Base-by-base conservation (phyloP, 2,888 invertebrate genomes). In the Drosophila mimetica region DNA sequence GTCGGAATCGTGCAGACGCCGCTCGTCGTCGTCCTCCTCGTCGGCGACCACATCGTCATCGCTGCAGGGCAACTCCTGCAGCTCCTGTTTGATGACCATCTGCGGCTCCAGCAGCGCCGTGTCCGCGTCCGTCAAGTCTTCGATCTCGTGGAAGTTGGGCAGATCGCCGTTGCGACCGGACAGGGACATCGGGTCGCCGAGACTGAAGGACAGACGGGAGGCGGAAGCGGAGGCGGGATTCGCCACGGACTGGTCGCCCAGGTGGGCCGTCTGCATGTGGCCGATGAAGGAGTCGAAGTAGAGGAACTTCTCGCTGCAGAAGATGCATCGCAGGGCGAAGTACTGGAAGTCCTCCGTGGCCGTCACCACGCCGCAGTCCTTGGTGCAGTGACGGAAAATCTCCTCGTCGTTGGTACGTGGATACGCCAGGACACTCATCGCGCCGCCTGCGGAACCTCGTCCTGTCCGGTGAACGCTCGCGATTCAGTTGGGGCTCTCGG, bases 261-360 rank as follows among this genome's bases (percentile, higher is more conserved):
- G 66, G 76, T 90, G 90, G 57, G 74, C 76, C 0, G 89, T 90
- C 61, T 90, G 90, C 81, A 90, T 89, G 61, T 90, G 90, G 6
- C 82, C 85, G 37, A 90, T 89, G 58, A 90, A 90, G 18, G 90
- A 89, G 79, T 90, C 90, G 52, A 90, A 90, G 63, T 90, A 90
- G 16, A 90, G 82, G 78, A 90, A 90, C 71, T 89, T 90, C n/a
- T 89, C 89, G 55, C 79, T 74, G 75, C 90, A 90, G 36, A 82
- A 78, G 4, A 82, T 74, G 46, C 90, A 90, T 16, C 85, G 76
- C 46, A 90, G 64, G 0, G 89, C 90, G 47, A 90, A 90, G 64
- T 83, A 90, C 74, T 90, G 90, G 66, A 89, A 89, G 71, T 90
- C 90, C 61, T 89, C 90, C 6, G 90, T 90, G 52, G 90, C 83